These are phyloP conservation scores for Cephus cinctus DNA, from an alignment of 1,140 invertebrate species.

Conservation along the genomic window DNA sequence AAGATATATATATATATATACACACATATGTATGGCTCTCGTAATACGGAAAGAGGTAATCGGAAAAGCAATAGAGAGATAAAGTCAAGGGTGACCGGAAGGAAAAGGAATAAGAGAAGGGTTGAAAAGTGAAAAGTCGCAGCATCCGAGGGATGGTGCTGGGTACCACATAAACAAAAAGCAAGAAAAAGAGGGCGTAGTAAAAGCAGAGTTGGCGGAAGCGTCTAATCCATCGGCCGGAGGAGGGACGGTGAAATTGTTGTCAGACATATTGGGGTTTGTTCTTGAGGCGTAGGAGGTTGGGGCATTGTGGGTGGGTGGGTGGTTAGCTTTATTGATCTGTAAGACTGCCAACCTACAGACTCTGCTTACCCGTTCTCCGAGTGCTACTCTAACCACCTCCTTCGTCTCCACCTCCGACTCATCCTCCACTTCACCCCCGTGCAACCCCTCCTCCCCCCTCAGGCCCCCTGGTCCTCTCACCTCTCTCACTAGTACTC, in stretches of 20 bases:
- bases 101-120: conserved; percentile 4
- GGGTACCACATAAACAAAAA: no score
- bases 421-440: conserved; percentile 27
- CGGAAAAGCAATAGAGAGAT: no score
- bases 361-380: conserved; percentile 21
- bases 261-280: conserved; percentile 55
- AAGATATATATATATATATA: no score
- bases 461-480: conserved; percentile 31
- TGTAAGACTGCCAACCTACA: conserved; percentile 56
- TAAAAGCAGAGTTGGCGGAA: no score
- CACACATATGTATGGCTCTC: no score
- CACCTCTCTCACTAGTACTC: conserved; percentile 20
- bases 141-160: no score
- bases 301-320: conserved; percentile 29
- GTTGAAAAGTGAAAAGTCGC: conserved; percentile 8
- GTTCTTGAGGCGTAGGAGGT: conserved; percentile 49
- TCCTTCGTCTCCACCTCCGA: conserved; percentile 33
- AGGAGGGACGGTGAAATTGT: conserved; percentile 45
- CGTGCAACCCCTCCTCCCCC: conserved; percentile 28
- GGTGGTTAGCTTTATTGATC: conserved; percentile 59
- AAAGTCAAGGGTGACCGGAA: no score
- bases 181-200: no score
- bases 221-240: conserved; percentile 49
- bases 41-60: no score
- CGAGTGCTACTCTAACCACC: no score